These are phyloP conservation scores for Trachelus tabidus DNA, from an alignment of 2,888 invertebrate genomes.

Conservation along the genomic window DNA sequence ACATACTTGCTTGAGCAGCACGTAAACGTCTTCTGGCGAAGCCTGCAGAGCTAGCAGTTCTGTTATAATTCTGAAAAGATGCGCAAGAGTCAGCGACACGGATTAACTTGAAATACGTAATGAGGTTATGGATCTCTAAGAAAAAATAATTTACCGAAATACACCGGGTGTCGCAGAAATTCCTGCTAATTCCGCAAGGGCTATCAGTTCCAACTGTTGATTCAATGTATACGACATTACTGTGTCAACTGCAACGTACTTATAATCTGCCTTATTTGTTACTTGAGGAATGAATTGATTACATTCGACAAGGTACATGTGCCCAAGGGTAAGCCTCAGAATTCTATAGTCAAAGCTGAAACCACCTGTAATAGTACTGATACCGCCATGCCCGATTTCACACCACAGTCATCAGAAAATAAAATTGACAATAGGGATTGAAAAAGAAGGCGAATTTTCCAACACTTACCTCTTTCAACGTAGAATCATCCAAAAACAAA, in stretches of 20 bases:
- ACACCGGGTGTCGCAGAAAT: constrained; percentile 47
- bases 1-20: constrained; percentile 50
- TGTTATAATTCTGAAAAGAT: constrained; percentile 46
- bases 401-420: neutral
- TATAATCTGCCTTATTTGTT: neutral
- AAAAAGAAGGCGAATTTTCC: neutral
- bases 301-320: neutral
- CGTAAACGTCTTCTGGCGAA: constrained; percentile 57
- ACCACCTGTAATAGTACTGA: neutral
- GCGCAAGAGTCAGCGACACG: constrained; percentile 2
- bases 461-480: too few species aligned
- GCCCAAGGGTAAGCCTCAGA: neutral
- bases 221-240: constrained; percentile 45
- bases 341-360: neutral
- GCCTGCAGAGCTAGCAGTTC: constrained; percentile 52
- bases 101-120: neutral
- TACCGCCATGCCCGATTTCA: neutral
- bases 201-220: constrained; percentile 48
- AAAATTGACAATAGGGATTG: too few species aligned
- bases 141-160: constrained; percentile 38
- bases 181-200: constrained; percentile 53
- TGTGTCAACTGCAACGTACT: too few species aligned
- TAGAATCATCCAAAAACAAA: too few species aligned
- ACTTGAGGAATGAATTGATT: neutral
- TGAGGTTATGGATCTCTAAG: constrained; percentile 7